phyloP scores from a whole-genome alignment of 2,113 vertebrate species.

The Chauna torquata region DNA sequence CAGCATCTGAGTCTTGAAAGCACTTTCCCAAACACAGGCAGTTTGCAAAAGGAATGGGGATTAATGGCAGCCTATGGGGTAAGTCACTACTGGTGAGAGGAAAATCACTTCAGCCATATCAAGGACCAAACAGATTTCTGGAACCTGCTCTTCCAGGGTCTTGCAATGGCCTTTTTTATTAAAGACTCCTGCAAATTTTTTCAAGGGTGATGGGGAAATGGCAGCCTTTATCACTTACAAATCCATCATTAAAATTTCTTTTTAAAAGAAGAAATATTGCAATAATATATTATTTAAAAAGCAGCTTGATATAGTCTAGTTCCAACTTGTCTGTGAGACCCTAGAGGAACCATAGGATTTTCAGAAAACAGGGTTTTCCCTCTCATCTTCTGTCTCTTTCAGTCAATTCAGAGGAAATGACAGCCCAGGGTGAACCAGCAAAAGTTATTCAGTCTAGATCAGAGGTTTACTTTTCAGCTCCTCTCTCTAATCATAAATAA shows the following conservation, averaged over 20 bases:
- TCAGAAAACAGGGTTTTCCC: background rate
- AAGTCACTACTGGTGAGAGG: background rate
- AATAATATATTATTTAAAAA: background rate
- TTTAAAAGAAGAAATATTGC: background rate
- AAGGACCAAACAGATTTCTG: background rate
- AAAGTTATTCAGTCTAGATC: slow-evolving; percentile 18
- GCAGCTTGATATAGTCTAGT: background rate
- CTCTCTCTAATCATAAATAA: slow-evolving; percentile 22
- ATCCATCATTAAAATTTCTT: background rate
- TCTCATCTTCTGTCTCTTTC: background rate
- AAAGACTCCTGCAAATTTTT: background rate
- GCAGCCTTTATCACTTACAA: background rate
- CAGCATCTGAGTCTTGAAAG: background rate
- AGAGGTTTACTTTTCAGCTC: slow-evolving; percentile 49
- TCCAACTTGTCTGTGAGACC: background rate
- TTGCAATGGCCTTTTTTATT: background rate
- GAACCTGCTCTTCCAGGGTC: background rate
- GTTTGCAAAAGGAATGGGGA: background rate
- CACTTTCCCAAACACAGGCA: background rate
- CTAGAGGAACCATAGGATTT: background rate
- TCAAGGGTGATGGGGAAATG: background rate
- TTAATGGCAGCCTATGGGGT: background rate
- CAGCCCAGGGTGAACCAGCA: background rate
- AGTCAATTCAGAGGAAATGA: background rate
- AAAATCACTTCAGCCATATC: background rate